Percentiles rank a stretch among this genome's conserved stretches.
phyloP scores from a whole-genome alignment of 2,888 invertebrate species.

The Salpingus planirostris region DNA sequence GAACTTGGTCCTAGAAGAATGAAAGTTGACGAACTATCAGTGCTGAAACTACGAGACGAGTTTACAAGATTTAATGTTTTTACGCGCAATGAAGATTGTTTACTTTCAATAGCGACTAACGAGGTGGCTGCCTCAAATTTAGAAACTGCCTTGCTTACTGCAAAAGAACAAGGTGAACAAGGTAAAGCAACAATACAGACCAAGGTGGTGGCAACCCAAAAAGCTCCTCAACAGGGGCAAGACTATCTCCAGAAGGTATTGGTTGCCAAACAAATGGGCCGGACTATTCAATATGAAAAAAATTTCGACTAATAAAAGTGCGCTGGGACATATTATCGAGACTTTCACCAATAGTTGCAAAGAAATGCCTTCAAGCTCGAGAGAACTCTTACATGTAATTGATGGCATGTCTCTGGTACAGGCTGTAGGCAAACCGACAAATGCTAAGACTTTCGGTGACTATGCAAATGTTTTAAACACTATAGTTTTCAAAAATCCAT shows the following conservation, averaged over 20 bases:
- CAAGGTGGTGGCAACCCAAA: neutral
- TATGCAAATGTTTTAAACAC: conserved; percentile 6
- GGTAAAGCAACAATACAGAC: neutral
- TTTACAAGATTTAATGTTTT: conserved; percentile 10
- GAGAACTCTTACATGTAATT: too few species aligned
- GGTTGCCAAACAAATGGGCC: conserved; percentile 4
- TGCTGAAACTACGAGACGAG: conserved; percentile 5
- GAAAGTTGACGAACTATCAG: conserved; percentile 4
- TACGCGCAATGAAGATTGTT: conserved; percentile 1
- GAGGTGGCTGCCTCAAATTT: conserved; percentile 1
- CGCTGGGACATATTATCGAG: conserved; percentile 2
- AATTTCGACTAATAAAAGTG: conserved; percentile 4
- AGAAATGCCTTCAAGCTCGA: too few species aligned
- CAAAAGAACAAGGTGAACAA: neutral
- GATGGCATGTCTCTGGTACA: conserved; percentile 6
- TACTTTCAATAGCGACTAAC: conserved; percentile 7
- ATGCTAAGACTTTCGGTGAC: conserved; percentile 6
- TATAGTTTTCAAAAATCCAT: conserved; percentile 5
- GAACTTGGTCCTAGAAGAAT: conserved; percentile 7
- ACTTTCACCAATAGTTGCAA: conserved; percentile 1
- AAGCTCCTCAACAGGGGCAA: conserved; percentile 1
- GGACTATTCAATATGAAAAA: conserved; percentile 1
- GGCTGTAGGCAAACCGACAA: conserved; percentile 5
- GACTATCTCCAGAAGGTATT: conserved; percentile 2
- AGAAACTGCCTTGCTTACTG: neutral